Percentiles rank a stretch among this genome's conserved stretches.
Evolutionary conservation across 2,888 invertebrate genomes (phyloP).

Genomic region (Julus scandinavius): DNA sequence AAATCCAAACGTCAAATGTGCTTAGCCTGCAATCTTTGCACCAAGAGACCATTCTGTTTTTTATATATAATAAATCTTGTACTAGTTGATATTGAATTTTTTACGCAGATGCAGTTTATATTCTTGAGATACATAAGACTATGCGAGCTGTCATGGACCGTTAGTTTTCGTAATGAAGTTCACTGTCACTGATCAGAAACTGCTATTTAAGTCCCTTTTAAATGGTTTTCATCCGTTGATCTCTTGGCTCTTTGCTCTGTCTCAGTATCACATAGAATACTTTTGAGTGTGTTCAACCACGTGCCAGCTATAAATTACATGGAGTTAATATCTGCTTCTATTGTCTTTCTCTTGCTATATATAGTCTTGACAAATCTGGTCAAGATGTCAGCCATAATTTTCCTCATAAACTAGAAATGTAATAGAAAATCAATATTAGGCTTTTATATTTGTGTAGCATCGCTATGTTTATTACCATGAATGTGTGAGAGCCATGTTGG

Average conservation of each 20-base stretch:
- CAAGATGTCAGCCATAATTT: background rate
- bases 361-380: background rate
- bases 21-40: too few relatives aligned
- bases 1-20: too few relatives aligned
- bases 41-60: too few relatives aligned
- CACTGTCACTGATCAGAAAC: background rate
- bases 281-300: background rate
- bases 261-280: background rate
- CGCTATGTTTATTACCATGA: background rate
- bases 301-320: background rate
- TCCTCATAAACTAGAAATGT: background rate
- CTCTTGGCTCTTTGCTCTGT: background rate
- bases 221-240: background rate
- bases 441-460: background rate
- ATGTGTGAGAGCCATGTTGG: background rate
- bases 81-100: too few relatives aligned
- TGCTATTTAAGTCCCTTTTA: background rate
- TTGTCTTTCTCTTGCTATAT: background rate
- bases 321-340: background rate
- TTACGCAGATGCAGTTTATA: too few relatives aligned
- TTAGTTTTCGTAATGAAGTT: background rate
- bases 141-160: too few relatives aligned
- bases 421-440: background rate
- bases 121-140: too few relatives aligned
- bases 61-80: too few relatives aligned